Percentiles rank a stretch among this genome's conserved stretches.
Conservation (phyloP, 2,797 vertebrate species). For the Salmo trutta region DNA sequence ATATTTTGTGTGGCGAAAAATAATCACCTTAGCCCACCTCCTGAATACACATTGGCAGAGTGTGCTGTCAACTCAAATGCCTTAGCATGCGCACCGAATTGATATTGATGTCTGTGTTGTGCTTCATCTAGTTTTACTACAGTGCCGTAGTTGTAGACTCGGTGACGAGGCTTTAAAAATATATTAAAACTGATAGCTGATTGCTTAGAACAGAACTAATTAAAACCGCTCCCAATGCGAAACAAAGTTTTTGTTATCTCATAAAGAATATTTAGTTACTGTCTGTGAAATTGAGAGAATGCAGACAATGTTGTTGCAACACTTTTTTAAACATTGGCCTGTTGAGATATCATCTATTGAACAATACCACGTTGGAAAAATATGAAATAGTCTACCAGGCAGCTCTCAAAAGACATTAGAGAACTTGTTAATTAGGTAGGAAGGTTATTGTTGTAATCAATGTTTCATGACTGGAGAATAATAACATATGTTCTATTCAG, state of each 20-base stretch:
- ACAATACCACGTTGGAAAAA: not conserved
- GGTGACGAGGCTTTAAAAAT: not conserved
- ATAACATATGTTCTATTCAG: not conserved
- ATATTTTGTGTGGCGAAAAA: conserved; percentile 23
- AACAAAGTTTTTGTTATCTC: not conserved
- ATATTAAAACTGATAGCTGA: not conserved
- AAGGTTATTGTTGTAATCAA: not conserved
- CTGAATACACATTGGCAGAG: not conserved
- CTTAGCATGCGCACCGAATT: not conserved
- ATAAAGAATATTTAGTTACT: not conserved
- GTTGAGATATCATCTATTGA: not conserved
- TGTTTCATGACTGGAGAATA: not conserved
- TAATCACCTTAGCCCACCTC: conserved; percentile 8
- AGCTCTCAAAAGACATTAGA: conserved; percentile 7
- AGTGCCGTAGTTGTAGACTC: not conserved
- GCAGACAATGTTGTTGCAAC: not conserved
- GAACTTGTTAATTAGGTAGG: conserved; percentile 1
- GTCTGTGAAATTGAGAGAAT: not conserved
- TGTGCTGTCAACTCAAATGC: not conserved
- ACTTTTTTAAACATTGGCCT: not conserved
- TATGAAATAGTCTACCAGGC: not conserved
- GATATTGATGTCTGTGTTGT: not conserved
- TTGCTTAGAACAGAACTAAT: not conserved
- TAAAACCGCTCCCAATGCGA: not conserved
- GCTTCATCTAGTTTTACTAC: not conserved